A percentile compares a stretch with the other conserved stretches of the same genome.
Evolutionary conservation across 2,888 invertebrate genomes (phyloP).

Genomic region (Morpho achilles): DNA sequence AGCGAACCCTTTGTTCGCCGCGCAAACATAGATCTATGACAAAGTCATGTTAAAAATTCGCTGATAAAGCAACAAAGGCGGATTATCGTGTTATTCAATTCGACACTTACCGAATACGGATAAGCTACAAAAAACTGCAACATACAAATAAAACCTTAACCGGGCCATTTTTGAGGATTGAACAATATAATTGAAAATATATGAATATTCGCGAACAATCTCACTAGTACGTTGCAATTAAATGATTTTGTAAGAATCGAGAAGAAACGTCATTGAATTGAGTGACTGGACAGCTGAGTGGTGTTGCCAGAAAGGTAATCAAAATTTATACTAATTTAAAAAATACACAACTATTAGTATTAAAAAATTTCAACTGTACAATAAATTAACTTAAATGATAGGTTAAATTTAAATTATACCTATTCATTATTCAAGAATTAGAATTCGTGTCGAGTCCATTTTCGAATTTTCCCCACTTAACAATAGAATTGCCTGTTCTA

Average conservation of each 20-base stretch:
- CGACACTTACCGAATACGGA: slow-evolving; percentile 50
- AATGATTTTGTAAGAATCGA: slow-evolving; percentile 41
- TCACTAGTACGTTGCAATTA: slow-evolving; percentile 45
- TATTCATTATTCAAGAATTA: too few species aligned
- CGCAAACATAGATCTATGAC: slow-evolving; percentile 9
- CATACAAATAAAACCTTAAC: slow-evolving; percentile 50
- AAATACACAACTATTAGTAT: not conserved
- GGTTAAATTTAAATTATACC: too few species aligned
- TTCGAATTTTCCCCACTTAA: too few species aligned
- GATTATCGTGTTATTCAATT: not conserved
- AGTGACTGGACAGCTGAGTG: slow-evolving; percentile 4
- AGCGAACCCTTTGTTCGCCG: slow-evolving; percentile 11
- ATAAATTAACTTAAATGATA: not conserved
- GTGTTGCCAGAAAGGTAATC: slow-evolving; percentile 9
- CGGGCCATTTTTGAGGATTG: slow-evolving; percentile 46
- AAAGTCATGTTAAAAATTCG: slow-evolving; percentile 25
- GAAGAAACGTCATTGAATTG: slow-evolving; percentile 19
- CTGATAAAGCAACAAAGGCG: slow-evolving; percentile 40
- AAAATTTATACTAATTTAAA: not conserved
- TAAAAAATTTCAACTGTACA: not conserved
- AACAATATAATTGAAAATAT: slow-evolving; percentile 3
- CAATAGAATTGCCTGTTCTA: too few species aligned
- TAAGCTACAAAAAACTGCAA: slow-evolving; percentile 54
- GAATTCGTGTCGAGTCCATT: too few species aligned
- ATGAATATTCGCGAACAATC: slow-evolving; percentile 19